Conservation (phyloP, 2,888 invertebrate genomes). For the Scrobipalpa costella region DNA sequence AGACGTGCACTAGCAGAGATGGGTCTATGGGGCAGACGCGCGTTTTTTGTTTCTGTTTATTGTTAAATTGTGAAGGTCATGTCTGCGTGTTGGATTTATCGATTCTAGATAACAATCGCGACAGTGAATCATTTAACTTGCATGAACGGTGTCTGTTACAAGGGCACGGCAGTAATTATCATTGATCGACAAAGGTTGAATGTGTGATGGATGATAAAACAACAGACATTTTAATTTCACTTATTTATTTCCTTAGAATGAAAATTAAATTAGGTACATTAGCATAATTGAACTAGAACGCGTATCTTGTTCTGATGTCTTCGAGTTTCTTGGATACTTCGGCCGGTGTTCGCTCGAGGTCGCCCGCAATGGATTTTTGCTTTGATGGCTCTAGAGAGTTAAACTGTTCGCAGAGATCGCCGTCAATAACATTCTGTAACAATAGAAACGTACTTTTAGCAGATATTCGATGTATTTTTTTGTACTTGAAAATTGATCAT, state of each 20-base stretch:
- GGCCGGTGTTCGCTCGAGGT: slow-evolving; percentile 96
- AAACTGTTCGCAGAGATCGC: slow-evolving; percentile 99
- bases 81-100: neutral
- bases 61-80: neutral
- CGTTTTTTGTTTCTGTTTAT: too few relatives aligned
- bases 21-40: neutral
- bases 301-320: slow-evolving; percentile 98
- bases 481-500: too few relatives aligned
- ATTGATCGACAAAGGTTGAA: neutral
- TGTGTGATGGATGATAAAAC: neutral
- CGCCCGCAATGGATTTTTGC: slow-evolving; percentile 96
- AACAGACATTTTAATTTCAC: slow-evolving; percentile 6
- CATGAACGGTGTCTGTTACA: slow-evolving; percentile 4
- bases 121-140: neutral
- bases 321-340: slow-evolving; percentile 99
- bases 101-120: neutral
- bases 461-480: neutral
- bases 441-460: slow-evolving; percentile 35
- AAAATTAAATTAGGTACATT: slow-evolving; percentile 28
- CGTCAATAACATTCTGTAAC: slow-evolving; percentile 97
- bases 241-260: slow-evolving; percentile 35
- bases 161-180: slow-evolving; percentile 3
- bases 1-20: neutral
- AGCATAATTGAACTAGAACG: slow-evolving; percentile 86
- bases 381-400: slow-evolving; percentile 96